phyloP scores from a whole-genome alignment of 2,797 vertebrate genomes.

The Aulostomus chinensis region DNA sequence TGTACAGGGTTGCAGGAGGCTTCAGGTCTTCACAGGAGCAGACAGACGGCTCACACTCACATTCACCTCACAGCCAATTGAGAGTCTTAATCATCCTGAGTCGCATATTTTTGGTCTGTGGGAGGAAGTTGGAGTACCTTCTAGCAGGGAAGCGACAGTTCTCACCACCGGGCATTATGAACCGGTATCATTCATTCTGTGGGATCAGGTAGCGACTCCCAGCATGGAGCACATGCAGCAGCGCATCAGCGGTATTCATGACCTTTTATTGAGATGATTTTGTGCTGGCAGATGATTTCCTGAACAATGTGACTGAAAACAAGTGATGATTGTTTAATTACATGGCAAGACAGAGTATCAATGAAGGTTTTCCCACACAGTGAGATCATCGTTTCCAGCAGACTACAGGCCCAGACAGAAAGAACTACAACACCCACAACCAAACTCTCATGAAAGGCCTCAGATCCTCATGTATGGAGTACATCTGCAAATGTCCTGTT shows the following conservation, averaged over 20 bases:
- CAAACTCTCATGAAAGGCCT: background rate
- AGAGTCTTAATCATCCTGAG: no score
- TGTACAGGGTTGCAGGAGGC: no score
- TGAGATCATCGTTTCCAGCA: background rate
- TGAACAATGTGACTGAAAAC: background rate
- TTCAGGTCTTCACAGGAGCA: no score
- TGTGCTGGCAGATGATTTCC: background rate
- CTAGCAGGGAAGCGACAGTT: no score
- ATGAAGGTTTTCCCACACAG: background rate
- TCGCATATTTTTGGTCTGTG: no score
- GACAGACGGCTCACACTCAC: no score
- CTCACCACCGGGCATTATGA: no score
- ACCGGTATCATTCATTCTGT: slow-evolving; percentile 54
- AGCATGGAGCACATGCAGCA: slow-evolving; percentile 36
- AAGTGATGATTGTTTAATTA: background rate
- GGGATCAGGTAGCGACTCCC: slow-evolving; percentile 26
- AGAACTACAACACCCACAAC: background rate
- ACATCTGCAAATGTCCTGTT: background rate
- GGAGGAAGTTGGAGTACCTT: no score
- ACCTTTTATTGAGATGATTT: no score
- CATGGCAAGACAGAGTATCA: no score
- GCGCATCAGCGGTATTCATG: slow-evolving; percentile 32
- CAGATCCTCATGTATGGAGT: background rate
- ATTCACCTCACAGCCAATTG: no score
- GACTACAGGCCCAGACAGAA: background rate